Conservation (phyloP, 2,797 vertebrate genomes). For the Babyrousa celebensis region DNA sequence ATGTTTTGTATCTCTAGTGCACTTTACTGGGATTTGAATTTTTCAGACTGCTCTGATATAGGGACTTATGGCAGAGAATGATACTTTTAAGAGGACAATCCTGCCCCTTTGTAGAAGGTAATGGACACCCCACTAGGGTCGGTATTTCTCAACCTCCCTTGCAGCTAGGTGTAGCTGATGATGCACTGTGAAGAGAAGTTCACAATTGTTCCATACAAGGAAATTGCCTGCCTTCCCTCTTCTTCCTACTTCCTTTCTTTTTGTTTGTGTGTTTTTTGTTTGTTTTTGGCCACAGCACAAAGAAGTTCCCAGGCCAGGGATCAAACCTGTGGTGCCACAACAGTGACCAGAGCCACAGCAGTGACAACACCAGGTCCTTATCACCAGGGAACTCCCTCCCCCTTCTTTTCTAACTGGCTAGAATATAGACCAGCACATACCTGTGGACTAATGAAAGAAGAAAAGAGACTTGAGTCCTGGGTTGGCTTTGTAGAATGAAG, state of each 20-base stretch:
- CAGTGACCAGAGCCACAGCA: too few relatives aligned
- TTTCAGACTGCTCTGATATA: constrained; percentile 35
- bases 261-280: too few relatives aligned
- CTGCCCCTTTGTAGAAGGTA: not conserved
- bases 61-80: not conserved
- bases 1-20: not conserved
- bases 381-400: too few relatives aligned
- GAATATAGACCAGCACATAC: not conserved
- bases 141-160: constrained; percentile 34
- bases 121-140: not conserved
- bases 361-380: too few relatives aligned
- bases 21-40: not conserved
- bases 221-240: not conserved
- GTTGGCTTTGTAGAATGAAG: not conserved
- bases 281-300: too few relatives aligned
- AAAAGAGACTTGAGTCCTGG: not conserved
- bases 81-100: constrained; percentile 32
- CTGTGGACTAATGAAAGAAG: not conserved
- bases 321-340: too few relatives aligned
- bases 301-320: too few relatives aligned
- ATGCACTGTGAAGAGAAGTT: not conserved
- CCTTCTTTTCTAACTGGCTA: constrained; percentile 16
- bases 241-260: not conserved
- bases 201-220: not conserved
- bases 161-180: not conserved